phyloP scores from a whole-genome alignment of 1,140 invertebrate genomes.

The Lysiphlebus fabarum region DNA sequence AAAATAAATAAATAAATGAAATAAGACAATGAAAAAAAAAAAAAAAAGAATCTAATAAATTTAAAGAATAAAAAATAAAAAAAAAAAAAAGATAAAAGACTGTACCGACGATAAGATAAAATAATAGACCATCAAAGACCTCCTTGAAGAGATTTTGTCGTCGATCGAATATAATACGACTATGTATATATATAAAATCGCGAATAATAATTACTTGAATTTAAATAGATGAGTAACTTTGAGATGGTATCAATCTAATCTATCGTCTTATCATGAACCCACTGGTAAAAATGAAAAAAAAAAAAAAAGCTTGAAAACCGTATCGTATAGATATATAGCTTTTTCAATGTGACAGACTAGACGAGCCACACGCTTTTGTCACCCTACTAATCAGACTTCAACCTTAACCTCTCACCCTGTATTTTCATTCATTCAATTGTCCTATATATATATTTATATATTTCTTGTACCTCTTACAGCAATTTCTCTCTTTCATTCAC shows the following conservation, averaged over 20 bases:
- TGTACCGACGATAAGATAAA: not conserved
- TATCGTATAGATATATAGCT: not conserved
- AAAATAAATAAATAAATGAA: not conserved
- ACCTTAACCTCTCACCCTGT: constrained; percentile 20
- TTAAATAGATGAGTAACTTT: constrained; percentile 18
- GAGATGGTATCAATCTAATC: constrained; percentile 21
- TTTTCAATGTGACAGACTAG: too few species aligned
- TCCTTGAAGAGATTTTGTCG: not conserved
- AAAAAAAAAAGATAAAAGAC: not conserved
- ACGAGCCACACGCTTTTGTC: too few species aligned
- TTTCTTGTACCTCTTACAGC: not conserved
- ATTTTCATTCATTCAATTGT: constrained; percentile 6
- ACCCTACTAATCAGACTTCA: constrained; percentile 24
- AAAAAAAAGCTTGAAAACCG: constrained; percentile 12
- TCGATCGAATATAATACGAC: not conserved
- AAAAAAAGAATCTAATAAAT: not conserved
- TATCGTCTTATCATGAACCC: constrained; percentile 22
- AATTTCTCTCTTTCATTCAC: constrained; percentile 14
- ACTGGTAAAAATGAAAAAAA: not conserved
- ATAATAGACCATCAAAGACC: not conserved
- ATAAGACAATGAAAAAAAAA: not conserved
- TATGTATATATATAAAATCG: constrained; percentile 1
- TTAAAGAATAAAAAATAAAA: not conserved
- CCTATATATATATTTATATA: too few species aligned
- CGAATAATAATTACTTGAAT: constrained; percentile 21